Conservation (phyloP, 1,140 invertebrate species). For the Zaprionus taronus region DNA sequence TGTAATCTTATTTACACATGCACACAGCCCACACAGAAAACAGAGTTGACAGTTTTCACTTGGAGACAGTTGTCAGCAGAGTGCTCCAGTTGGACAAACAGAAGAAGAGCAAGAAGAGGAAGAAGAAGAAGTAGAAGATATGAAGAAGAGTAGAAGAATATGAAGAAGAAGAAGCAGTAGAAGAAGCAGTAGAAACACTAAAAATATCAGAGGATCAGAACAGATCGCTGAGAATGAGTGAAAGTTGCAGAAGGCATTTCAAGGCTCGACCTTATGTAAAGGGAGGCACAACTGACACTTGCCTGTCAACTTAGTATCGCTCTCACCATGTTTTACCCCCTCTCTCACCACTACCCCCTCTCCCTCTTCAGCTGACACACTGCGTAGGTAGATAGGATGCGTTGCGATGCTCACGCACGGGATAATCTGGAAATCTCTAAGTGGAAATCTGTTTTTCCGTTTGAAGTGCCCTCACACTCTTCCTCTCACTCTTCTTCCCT, state of each 20-base stretch:
- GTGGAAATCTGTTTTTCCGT: slow-evolving; percentile 8
- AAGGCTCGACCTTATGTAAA: neutral
- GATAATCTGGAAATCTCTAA: neutral
- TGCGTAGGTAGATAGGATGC: slow-evolving; percentile 1
- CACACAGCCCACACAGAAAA: slow-evolving; percentile 47
- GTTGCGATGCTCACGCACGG: neutral
- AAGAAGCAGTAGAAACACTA: slow-evolving; percentile 2
- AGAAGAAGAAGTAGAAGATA: neutral
- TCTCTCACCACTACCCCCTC: neutral
- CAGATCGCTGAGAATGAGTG: neutral
- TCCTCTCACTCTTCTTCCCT: neutral
- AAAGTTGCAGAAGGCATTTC: neutral
- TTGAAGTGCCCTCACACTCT: neutral
- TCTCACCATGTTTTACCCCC: neutral
- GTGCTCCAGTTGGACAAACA: slow-evolving; percentile 38
- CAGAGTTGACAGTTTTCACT: slow-evolving; percentile 52
- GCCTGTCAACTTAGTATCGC: slow-evolving; percentile 32
- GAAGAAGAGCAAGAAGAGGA: neutral
- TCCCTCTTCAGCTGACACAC: neutral
- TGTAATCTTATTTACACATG: slow-evolving; percentile 60
- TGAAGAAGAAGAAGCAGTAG: neutral
- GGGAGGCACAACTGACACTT: slow-evolving; percentile 35
- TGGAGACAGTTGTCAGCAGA: slow-evolving; percentile 28
- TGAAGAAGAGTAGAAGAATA: neutral
- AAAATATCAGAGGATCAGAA: neutral